phyloP scores from a whole-genome alignment of 2,888 invertebrate genomes.

The Ametastegia equiseti region DNA sequence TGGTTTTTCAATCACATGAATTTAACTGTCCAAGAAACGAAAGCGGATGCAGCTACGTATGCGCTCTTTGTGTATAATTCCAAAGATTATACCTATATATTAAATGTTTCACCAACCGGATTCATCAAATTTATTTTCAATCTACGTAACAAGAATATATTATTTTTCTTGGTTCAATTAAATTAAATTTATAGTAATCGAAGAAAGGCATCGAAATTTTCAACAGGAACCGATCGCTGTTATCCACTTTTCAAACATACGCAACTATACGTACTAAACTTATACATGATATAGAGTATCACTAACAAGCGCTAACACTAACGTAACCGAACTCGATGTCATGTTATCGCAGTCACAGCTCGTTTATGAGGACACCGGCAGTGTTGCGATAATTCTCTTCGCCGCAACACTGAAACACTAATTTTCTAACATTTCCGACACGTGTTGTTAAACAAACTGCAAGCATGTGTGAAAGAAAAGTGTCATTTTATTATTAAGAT shows the following conservation, averaged over 20 bases:
- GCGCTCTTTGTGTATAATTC: background rate
- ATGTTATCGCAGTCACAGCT: background rate
- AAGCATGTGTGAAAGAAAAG: background rate
- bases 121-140: background rate
- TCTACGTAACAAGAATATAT: no score
- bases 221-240: background rate
- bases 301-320: background rate
- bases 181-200: background rate
- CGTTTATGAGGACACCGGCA: background rate
- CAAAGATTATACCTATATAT: background rate
- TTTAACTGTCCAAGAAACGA: background rate
- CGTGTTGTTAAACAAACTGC: background rate
- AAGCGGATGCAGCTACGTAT: background rate
- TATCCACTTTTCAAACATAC: background rate
- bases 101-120: conserved; percentile 12
- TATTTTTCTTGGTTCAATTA: background rate
- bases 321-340: background rate
- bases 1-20: background rate
- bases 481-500: background rate
- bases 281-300: background rate
- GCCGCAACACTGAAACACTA: conserved; percentile 17
- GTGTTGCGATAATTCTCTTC: background rate
- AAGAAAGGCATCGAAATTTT: background rate
- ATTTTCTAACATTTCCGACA: background rate
- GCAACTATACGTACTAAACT: background rate